Evolutionary conservation across 37 sponge, comb jelly and placozoan genomes (phyloP).

Genomic region (Mnemiopsis leidyi): DNA sequence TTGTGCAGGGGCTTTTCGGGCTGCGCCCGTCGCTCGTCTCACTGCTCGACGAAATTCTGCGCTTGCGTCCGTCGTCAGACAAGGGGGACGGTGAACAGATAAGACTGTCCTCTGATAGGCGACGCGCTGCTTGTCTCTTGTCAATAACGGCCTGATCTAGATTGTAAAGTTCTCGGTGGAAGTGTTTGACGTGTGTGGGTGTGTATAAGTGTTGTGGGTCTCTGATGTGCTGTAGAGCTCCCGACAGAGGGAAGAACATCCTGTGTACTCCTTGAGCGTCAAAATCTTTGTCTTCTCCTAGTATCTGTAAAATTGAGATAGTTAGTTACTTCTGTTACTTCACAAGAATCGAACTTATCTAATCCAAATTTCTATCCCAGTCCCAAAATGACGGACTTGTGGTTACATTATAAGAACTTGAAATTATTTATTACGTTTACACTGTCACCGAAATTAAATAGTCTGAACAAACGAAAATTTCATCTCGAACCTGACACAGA

Average conservation of each 20-base stretch:
- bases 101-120: background rate
- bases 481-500: conserved; percentile 61
- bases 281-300: conserved; percentile 29
- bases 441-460: too few relatives aligned
- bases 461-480: too few relatives aligned
- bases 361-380: too few relatives aligned
- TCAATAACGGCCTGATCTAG: conserved; percentile 50
- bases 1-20: conserved; percentile 58
- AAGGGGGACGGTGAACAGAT: conserved; percentile 57
- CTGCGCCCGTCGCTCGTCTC: conserved; percentile 63
- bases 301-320: background rate
- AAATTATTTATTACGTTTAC: too few relatives aligned
- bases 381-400: too few relatives aligned
- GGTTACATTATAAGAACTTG: too few relatives aligned
- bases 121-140: conserved; percentile 60
- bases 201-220: conserved; percentile 50
- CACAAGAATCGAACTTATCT: too few relatives aligned
- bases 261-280: background rate
- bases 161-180: conserved; percentile 49
- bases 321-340: background rate
- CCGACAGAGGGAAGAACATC: conserved; percentile 62
- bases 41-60: conserved; percentile 53
- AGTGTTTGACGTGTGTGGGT: conserved; percentile 24
- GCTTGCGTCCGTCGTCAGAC: conserved; percentile 52
- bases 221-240: conserved; percentile 48